Evolutionary conservation across 2,113 vertebrate species (phyloP).

Genomic region (Trochalopteron elliotii): DNA sequence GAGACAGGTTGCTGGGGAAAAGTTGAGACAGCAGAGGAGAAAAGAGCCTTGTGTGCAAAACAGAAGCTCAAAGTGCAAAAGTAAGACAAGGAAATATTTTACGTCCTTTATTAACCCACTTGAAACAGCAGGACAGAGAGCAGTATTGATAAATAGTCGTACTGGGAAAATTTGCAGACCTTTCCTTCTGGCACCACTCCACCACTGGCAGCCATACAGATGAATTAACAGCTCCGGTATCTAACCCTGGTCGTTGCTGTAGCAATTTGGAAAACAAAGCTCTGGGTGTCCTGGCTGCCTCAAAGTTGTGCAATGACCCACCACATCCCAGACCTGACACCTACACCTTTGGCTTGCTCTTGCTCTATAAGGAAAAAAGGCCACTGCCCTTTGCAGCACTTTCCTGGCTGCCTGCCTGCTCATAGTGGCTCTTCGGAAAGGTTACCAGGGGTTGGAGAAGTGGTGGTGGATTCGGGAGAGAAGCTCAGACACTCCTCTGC

Average conservation of each 20-base stretch:
- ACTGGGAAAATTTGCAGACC: not conserved
- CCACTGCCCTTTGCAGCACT: not conserved
- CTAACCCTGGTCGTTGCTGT: not conserved
- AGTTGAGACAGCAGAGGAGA: not conserved
- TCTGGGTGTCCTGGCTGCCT: not conserved
- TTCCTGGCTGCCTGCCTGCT: not conserved
- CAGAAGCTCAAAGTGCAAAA: not conserved
- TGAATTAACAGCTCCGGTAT: not conserved
- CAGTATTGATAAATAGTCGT: not conserved
- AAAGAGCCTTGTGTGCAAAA: not conserved
- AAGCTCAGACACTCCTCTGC: accelerated
- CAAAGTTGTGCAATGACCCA: not conserved
- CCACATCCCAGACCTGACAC: not conserved
- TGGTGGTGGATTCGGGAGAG: not conserved
- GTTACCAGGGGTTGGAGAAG: not conserved
- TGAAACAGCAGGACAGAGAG: slow-evolving; percentile 23
- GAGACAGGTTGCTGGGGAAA: not conserved
- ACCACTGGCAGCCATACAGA: not conserved
- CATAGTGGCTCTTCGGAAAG: not conserved
- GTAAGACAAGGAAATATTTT: not conserved
- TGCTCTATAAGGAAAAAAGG: not conserved
- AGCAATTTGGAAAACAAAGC: not conserved
- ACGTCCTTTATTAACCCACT: not conserved
- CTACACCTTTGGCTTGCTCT: not conserved
- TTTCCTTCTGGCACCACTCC: slow-evolving; percentile 28